Percentiles rank a stretch among this genome's conserved stretches.
phyloP scores from a whole-genome alignment of 2,113 vertebrate genomes.

The Seriola aureovittata region DNA sequence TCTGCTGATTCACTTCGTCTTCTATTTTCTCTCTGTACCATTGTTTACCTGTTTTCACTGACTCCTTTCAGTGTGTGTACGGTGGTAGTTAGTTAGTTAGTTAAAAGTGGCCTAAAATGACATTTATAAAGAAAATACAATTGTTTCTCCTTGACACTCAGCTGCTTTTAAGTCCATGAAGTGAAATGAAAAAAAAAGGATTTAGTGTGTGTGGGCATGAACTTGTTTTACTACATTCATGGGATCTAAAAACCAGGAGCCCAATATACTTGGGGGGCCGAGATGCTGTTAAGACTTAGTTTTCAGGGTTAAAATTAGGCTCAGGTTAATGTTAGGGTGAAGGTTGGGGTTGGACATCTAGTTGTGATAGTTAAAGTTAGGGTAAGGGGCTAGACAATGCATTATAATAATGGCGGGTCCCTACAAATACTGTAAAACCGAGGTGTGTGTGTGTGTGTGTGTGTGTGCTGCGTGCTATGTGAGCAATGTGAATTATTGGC shows the following conservation, averaged over 20 bases:
- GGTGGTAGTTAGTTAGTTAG: no score
- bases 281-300: no score
- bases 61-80: background rate
- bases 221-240: background rate
- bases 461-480: no score
- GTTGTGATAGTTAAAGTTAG: no score
- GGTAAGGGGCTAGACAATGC: no score
- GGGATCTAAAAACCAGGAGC: no score
- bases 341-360: no score
- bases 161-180: background rate
- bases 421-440: no score
- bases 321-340: no score
- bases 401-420: no score
- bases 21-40: background rate
- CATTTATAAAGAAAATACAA: background rate
- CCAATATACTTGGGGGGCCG: no score
- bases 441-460: background rate
- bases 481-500: conserved; percentile 6
- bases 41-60: background rate
- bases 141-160: background rate
- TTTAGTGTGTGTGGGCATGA: background rate
- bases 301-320: no score
- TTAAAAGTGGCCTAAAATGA: background rate
- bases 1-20: background rate
- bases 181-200: conserved; percentile 27